These are phyloP conservation scores for Synodontis membranacea DNA, from an alignment of 2,113 vertebrate genomes.

Conservation along the genomic window DNA sequence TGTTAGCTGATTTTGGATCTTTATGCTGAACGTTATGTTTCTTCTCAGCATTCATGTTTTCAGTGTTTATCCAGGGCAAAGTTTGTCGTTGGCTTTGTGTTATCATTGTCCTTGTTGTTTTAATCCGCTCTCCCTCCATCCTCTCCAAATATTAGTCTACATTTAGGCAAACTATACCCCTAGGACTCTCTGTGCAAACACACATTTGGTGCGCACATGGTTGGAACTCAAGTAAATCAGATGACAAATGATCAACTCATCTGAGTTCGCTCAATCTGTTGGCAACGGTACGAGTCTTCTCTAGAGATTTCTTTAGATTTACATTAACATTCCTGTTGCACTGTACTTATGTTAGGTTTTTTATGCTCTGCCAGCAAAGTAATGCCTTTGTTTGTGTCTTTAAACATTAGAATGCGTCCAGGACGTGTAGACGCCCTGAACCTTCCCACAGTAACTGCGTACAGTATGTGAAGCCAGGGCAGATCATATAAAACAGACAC, in stretches of 20 bases:
- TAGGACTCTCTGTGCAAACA: constrained; percentile 17
- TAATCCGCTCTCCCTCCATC: background rate
- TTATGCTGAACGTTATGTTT: background rate
- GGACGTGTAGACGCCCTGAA: background rate
- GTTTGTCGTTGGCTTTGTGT: background rate
- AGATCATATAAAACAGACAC: background rate
- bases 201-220: constrained; percentile 46
- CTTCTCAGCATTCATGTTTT: background rate
- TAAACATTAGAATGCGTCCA: background rate
- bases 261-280: constrained; percentile 15
- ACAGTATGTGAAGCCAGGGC: background rate
- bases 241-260: constrained; percentile 37
- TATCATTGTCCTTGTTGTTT: constrained; percentile 7
- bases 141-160: constrained; percentile 13
- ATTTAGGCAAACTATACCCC: background rate
- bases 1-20: background rate
- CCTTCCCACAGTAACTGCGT: background rate
- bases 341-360: background rate
- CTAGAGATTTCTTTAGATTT: background rate
- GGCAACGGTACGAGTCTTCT: constrained; percentile 16
- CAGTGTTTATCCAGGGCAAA: background rate
- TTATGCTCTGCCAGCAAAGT: background rate
- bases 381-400: constrained; percentile 1
- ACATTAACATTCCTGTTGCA: background rate
- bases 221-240: constrained; percentile 22